These are phyloP conservation scores for Hyperoplus lanceolatus DNA, from an alignment of 2,797 vertebrate genomes.

Conservation along the genomic window DNA sequence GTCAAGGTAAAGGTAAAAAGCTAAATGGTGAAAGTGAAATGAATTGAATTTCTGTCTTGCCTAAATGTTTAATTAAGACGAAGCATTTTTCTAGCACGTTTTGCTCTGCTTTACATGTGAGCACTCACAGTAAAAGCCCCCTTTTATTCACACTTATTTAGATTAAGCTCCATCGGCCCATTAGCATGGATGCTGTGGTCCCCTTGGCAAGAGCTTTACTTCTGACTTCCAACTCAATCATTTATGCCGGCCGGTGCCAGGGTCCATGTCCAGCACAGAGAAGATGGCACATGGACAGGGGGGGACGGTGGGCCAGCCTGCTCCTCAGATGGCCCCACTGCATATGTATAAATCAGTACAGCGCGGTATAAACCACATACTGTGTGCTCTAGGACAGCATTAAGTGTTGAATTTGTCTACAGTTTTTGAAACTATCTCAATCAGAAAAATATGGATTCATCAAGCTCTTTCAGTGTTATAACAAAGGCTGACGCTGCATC, in stretches of 20 bases:
- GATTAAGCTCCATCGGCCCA: slow-evolving; percentile 73
- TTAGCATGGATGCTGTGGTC: slow-evolving; percentile 73
- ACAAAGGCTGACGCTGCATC: slow-evolving; percentile 28
- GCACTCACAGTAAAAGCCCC: slow-evolving; percentile 68
- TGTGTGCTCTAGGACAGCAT: slow-evolving; percentile 17
- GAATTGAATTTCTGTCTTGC: slow-evolving; percentile 45
- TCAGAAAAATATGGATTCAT: slow-evolving; percentile 37
- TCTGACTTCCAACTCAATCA: slow-evolving; percentile 80
- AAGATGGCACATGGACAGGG: slow-evolving; percentile 64
- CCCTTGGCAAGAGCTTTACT: slow-evolving; percentile 70
- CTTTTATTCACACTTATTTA: slow-evolving; percentile 78
- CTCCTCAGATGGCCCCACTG: slow-evolving; percentile 60
- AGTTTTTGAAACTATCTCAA: slow-evolving; percentile 15
- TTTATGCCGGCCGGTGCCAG: slow-evolving; percentile 68
- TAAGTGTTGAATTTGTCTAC: slow-evolving; percentile 20
- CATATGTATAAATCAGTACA: slow-evolving; percentile 53
- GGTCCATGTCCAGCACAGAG: slow-evolving; percentile 66
- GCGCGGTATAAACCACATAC: slow-evolving; percentile 35
- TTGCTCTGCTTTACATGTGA: slow-evolving; percentile 53
- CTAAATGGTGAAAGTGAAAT: slow-evolving; percentile 45
- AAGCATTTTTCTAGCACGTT: slow-evolving; percentile 49
- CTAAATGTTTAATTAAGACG: slow-evolving; percentile 49
- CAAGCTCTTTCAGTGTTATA: slow-evolving; percentile 39
- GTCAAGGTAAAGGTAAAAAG: slow-evolving; percentile 34
- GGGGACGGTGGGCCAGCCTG: slow-evolving; percentile 29